Evolutionary conservation across 2,113 vertebrate species (phyloP).

Genomic region (Protobothrops mucrosquamatus): DNA sequence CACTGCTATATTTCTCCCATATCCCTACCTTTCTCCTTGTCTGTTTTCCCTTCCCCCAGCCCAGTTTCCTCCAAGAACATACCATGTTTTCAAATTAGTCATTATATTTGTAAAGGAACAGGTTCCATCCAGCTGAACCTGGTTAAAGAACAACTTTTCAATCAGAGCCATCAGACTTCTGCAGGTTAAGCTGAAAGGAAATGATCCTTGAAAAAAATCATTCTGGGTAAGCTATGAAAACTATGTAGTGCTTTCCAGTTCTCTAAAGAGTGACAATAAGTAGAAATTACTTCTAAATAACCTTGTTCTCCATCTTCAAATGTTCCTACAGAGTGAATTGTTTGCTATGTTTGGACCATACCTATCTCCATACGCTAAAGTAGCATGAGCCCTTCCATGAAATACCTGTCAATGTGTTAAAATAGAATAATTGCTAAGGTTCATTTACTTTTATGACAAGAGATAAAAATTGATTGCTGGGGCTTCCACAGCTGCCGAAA

Average conservation of each 20-base stretch:
- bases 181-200: constrained; percentile 55
- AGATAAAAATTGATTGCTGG: not conserved
- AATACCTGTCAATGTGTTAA: not conserved
- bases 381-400: not conserved
- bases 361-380: not conserved
- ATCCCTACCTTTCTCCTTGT: not conserved
- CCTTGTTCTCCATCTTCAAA: constrained; percentile 10
- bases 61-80: constrained; percentile 38
- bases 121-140: constrained; percentile 34
- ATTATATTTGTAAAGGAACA: constrained; percentile 35
- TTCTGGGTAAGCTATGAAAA: constrained; percentile 50
- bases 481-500: not conserved
- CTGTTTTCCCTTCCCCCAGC: constrained; percentile 10
- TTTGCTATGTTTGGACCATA: not conserved
- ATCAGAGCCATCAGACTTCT: constrained; percentile 52
- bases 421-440: not conserved
- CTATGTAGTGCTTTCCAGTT: constrained; percentile 30
- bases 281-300: constrained; percentile 35
- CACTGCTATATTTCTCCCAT: constrained; percentile 1
- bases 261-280: constrained; percentile 37
- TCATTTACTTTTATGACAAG: not conserved
- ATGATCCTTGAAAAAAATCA: constrained; percentile 60
- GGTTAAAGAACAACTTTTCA: constrained; percentile 37
- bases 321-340: constrained; percentile 21
- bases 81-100: constrained; percentile 36